These are phyloP conservation scores for Seriola quinqueradiata DNA, from an alignment of 2,113 vertebrate genomes.

Conservation along the genomic window DNA sequence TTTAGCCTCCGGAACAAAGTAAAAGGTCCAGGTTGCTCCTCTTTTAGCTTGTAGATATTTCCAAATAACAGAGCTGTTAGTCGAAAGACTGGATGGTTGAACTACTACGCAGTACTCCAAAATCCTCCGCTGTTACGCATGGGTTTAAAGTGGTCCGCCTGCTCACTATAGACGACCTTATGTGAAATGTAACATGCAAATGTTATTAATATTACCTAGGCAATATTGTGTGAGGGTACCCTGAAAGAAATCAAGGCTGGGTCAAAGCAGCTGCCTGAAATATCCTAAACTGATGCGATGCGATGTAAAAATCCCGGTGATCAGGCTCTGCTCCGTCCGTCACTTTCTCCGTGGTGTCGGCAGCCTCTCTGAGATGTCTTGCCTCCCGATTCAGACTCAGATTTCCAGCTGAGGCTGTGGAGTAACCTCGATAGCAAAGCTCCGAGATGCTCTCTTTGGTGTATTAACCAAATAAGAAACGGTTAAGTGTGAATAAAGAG, in stretches of 20 bases:
- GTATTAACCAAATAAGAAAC: constrained; percentile 41
- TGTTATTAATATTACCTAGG: constrained; percentile 38
- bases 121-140: constrained; percentile 73
- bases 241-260: constrained; percentile 65
- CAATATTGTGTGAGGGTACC: constrained; percentile 54
- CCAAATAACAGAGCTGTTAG: constrained; percentile 50
- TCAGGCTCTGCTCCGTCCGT: constrained; percentile 78
- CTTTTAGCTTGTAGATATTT: constrained; percentile 52
- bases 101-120: constrained; percentile 65
- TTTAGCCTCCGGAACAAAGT: constrained; percentile 72
- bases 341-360: constrained; percentile 82
- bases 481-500: constrained; percentile 58
- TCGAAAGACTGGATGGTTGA: constrained; percentile 34
- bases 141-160: constrained; percentile 67
- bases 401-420: constrained; percentile 54
- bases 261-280: constrained; percentile 61
- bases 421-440: constrained; percentile 38
- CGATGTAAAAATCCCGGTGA: constrained; percentile 72
- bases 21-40: constrained; percentile 63
- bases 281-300: constrained; percentile 65
- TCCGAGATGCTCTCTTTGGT: constrained; percentile 54
- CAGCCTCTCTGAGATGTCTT: constrained; percentile 71
- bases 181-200: constrained; percentile 36
- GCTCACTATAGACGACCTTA: constrained; percentile 51
- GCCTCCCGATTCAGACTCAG: constrained; percentile 56